Evolutionary conservation across 1,140 invertebrate species (phyloP), one percentile per base, ranked within the genome.

Genomic region (Leptinotarsa defecta): DNA sequence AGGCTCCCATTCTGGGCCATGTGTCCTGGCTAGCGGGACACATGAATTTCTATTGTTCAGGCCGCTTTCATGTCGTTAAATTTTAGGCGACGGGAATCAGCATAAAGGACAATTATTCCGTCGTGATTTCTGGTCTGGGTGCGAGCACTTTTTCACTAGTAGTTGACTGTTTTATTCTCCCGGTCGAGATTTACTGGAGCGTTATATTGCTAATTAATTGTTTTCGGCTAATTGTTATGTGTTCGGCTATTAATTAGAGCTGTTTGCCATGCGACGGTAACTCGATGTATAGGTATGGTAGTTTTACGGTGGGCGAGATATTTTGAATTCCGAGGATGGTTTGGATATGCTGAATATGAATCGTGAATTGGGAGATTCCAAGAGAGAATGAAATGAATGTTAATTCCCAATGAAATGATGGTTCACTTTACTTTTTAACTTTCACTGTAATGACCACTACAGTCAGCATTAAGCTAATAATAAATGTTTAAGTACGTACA

Each of bases 81-180:
- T 81, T 81, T 81, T 77, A 78, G 76, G 57, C 79, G 27, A 19
- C 52, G 15, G n/a, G 52, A 57, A 17, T 57, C n/a, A 15, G n/a
- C 52, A 57, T 76, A 81, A 79, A 81, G 79, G 79, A 79, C 75
- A 81, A 79, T 81, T 79, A 81, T 76, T 79, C 78, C 76, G 69
- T 68, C 78, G 76, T 79, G 79, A 79, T 81, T 81, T 81, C 79
- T 79, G 75, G 43, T 43, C 8, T 43, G 34, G 34, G 34, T 43
- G 34, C 52, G 15, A 57, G 52, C 52, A 57, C 15, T 57, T 57
- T 57, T 57, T 57, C 15, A 19, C 0, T 57, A 57, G 52, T 19
- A 17, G 52, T 76, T 70, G 69, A 80, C 78, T 77, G 73, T 78
- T 80, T 79, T 77, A 48, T 57, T 57, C n/a, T 19, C 52, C 52